Percentiles rank a stretch among this genome's conserved stretches.
Evolutionary conservation across 2,113 vertebrate species (phyloP).

Genomic region (Isichthys henryi): DNA sequence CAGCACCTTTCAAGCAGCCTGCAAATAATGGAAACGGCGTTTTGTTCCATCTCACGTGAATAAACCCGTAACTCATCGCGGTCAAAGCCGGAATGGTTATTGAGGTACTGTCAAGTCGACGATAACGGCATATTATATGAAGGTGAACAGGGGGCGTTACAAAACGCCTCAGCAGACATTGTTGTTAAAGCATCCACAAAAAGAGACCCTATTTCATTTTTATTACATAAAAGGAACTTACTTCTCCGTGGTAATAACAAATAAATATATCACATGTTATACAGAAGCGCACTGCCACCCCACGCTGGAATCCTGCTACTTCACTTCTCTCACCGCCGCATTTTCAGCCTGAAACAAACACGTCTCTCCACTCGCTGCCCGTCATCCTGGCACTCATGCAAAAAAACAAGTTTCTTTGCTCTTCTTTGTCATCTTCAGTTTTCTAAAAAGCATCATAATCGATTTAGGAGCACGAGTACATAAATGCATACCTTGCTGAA

Average conservation of each 20-base stretch:
- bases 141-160: conserved; percentile 32
- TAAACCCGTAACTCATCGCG: conserved; percentile 41
- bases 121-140: conserved; percentile 45
- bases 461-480: background rate
- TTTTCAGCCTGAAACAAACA: background rate
- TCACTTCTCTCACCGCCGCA: background rate
- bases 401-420: background rate
- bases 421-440: background rate
- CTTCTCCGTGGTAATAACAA: background rate
- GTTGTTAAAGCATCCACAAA: background rate
- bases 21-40: conserved; percentile 52
- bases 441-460: no score
- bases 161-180: background rate
- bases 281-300: background rate
- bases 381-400: background rate
- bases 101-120: background rate
- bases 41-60: conserved; percentile 45
- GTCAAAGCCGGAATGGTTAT: background rate
- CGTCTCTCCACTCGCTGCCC: background rate
- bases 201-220: background rate
- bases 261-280: background rate
- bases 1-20: conserved; percentile 32
- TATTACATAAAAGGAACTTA: background rate
- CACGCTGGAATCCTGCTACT: background rate
- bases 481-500: background rate